A percentile compares a stretch with the other conserved stretches of the same genome.
Conservation (phyloP, 2,113 vertebrate species). For the Tragelaphus strepsiceros region DNA sequence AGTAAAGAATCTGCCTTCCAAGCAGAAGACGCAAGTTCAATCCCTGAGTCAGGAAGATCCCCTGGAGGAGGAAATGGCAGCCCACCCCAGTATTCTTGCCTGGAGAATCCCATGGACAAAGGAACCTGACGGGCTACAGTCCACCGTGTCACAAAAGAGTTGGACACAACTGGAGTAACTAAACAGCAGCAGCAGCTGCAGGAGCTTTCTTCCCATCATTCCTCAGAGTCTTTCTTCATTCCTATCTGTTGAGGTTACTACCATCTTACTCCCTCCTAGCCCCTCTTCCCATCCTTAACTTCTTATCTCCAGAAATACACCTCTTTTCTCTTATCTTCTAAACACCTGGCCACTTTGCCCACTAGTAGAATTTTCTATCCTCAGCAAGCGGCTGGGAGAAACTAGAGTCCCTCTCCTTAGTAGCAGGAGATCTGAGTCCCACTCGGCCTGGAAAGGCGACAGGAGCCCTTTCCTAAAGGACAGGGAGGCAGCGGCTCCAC, state of each 20-base stretch:
- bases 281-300: not conserved
- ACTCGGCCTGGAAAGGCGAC: not conserved
- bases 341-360: not conserved
- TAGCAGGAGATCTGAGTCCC: not conserved
- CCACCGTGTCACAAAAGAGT: not conserved
- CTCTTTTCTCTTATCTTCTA: not conserved
- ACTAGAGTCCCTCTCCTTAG: not conserved
- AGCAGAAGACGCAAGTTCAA: not conserved
- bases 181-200: not conserved
- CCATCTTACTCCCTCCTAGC: no score
- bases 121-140: not conserved
- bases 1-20: not conserved
- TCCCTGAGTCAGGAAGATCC: not conserved
- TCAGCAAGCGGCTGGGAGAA: not conserved
- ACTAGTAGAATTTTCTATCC: not conserved
- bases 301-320: not conserved
- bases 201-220: not conserved
- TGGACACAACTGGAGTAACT: not conserved
- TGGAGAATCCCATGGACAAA: not conserved
- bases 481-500: accelerated
- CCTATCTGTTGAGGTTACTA: not conserved
- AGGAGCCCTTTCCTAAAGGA: not conserved
- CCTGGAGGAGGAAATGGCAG: not conserved
- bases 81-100: not conserved
- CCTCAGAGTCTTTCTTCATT: not conserved